These are phyloP conservation scores for Operophtera brumata DNA, from an alignment of 2,888 invertebrate genomes.

Conservation along the genomic window DNA sequence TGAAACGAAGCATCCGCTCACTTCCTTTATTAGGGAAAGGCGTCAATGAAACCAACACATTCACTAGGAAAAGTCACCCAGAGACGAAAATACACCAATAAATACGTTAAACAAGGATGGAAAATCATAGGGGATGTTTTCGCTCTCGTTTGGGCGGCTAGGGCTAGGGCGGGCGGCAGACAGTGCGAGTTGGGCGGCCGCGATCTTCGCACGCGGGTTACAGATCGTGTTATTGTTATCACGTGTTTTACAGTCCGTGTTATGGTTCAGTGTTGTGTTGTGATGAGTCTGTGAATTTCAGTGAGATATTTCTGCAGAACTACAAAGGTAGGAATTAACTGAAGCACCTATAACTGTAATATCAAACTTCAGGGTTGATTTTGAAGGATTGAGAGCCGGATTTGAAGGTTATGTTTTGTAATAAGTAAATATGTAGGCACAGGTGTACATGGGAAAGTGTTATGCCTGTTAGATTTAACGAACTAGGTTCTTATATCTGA, in stretches of 20 bases:
- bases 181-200: constrained; percentile 17
- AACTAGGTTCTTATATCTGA: too few species aligned
- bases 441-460: constrained; percentile 1
- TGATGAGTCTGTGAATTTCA: constrained; percentile 17
- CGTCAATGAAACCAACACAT: constrained; percentile 72
- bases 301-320: neutral
- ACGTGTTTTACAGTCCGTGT: neutral
- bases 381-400: neutral
- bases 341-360: neutral
- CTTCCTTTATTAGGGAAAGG: constrained; percentile 43
- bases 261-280: constrained; percentile 17
- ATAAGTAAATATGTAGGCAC: constrained; percentile 24
- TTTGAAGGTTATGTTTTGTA: constrained; percentile 21
- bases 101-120: constrained; percentile 39
- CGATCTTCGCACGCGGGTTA: constrained; percentile 21
- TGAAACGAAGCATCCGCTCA: constrained; percentile 45
- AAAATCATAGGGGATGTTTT: constrained; percentile 56
- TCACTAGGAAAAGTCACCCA: constrained; percentile 56
- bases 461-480: too few species aligned
- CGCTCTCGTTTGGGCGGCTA: constrained; percentile 69
- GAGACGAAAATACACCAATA: constrained; percentile 40
- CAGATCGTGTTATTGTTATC: neutral
- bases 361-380: neutral
- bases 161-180: constrained; percentile 29
- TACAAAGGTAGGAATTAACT: constrained; percentile 4